Conservation (phyloP, 2,888 invertebrate species). For the Xanthorhoe spadicearia region DNA sequence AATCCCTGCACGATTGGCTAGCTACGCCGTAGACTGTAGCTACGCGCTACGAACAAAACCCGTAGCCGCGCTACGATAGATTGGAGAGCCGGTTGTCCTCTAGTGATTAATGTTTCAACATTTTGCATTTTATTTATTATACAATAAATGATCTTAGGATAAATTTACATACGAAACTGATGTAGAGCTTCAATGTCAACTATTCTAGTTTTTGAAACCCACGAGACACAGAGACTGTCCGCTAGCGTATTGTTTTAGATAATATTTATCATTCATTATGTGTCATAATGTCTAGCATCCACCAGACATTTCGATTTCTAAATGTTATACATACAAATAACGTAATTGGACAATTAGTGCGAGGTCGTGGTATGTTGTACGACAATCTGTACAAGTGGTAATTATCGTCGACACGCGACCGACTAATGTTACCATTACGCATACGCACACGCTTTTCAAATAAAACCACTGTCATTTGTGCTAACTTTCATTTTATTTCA, state of each 20-base stretch:
- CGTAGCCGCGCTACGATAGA: constrained; percentile 29
- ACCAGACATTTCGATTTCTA: constrained; percentile 53
- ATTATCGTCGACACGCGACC: constrained; percentile 75
- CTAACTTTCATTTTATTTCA: constrained; percentile 39
- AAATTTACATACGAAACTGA: too few relatives aligned
- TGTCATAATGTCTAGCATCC: constrained; percentile 29
- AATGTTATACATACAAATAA: constrained; percentile 56
- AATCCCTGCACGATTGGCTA: constrained; percentile 17
- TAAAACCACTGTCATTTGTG: constrained; percentile 55
- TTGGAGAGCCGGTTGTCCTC: constrained; percentile 31
- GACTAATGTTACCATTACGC: constrained; percentile 65
- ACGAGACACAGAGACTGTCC: background rate
- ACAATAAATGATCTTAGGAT: too few relatives aligned
- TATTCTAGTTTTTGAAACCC: background rate
- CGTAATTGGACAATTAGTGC: constrained; percentile 73
- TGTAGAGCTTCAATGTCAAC: too few relatives aligned
- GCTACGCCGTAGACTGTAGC: constrained; percentile 26
- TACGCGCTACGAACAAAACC: constrained; percentile 33
- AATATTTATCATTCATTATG: background rate
- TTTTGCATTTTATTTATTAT: constrained; percentile 26
- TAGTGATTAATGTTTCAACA: constrained; percentile 34
- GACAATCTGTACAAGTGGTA: constrained; percentile 67
- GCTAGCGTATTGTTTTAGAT: background rate
- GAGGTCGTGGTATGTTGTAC: constrained; percentile 62
- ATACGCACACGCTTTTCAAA: constrained; percentile 51